Base-by-base conservation (phyloP, 2,888 invertebrate species). In the Ophion obscuratus region DNA sequence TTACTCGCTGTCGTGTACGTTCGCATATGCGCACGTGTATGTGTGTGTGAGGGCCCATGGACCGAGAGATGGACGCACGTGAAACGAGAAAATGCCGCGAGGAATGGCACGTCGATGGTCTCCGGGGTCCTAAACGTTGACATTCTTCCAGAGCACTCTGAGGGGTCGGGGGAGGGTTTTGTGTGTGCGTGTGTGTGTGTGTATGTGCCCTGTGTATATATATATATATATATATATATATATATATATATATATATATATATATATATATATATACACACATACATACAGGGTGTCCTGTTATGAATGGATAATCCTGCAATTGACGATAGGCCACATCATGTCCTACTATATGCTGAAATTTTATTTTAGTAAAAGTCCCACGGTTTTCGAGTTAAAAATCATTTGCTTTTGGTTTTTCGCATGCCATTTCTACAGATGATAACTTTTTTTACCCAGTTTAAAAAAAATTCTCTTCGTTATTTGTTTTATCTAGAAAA, bases 1-100 rank as follows among this genome's bases (percentile, higher is more conserved):
- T 93, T 93, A 93, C 93, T 90, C 90, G 81, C 47, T 75, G 73
- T 67, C 27, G 47, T 47, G 24, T 71, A 62, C 36, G 36, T 40
- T 24, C 47, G 47, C 70, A 20, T 71, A 31, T 66, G 67, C 57
- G 70, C 61, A 57, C 44, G 67, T 31, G 57, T 66, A 14, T 57
- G 67, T 20, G 59, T 27, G 67, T 24, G 53, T 10, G 68, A 67
- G 74, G 78, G 81, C 77, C 86, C 70, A 68, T 77, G 83, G 81
- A 83, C 71, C 61, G 83, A 81, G 20, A 53, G 76, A 68, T 66
- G 77, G 83, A 70, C 53, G 40, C 40, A 62, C 62, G 70, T 76
- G 62, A 62, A 81, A 67, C 20, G 75, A 76, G 75, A 70, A 75
- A 74, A 68, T 36, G 68, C 17, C 61, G 27, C 20, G 67, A 66